Base-by-base conservation (phyloP, 2,113 vertebrate genomes). In the Eulacestoma nigropectus region DNA sequence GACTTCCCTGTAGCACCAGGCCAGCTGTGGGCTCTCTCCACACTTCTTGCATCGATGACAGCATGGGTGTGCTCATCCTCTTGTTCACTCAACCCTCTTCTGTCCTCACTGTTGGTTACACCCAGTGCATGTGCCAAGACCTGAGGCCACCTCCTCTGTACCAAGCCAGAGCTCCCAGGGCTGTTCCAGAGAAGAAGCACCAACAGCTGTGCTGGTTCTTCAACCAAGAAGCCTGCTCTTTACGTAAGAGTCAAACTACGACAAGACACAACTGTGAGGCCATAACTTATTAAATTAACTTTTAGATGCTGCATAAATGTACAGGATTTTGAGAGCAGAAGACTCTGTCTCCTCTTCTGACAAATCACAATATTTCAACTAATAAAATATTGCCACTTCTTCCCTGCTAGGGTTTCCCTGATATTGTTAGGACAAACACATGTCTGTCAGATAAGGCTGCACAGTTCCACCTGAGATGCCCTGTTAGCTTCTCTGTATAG, bases 231-330 rank as follows among this genome's bases (percentile, higher is more conserved):
- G 13, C 14, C 29, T 68, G 17, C 29, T 92, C 33, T 88, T 47
- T 41, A 50, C 27, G 3, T 29, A 50, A 39, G 49, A 72, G 39
- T 83, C 52, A 70, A 91, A 81, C 86, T 86, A 49, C 17, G 49
- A 93, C 74, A 77, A 77, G 79, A 93, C 63, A 53, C 47, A 89
- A 57, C 78, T 64, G 22, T 22, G 67, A 93, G 56, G 65, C 59
- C 86, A 81, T 93, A 96, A 96, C 76, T 96, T 97, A 96, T 74
- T 96, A 97, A 97, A 93, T 95, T 95, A 97, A 95, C 46, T 35
- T 87, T 59, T 53, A 84, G 60, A 56, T 49, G 49, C 84, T 89
- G 79, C 70, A 73, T 44, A 93, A 87, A 87, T 23, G 63, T 73
- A 91, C 68, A 89, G 47, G 44, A 85, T 79, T 86, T 72, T 86